These are phyloP conservation scores for Gephyroberyx darwinii DNA, from an alignment of 2,797 vertebrate genomes.

Conservation along the genomic window DNA sequence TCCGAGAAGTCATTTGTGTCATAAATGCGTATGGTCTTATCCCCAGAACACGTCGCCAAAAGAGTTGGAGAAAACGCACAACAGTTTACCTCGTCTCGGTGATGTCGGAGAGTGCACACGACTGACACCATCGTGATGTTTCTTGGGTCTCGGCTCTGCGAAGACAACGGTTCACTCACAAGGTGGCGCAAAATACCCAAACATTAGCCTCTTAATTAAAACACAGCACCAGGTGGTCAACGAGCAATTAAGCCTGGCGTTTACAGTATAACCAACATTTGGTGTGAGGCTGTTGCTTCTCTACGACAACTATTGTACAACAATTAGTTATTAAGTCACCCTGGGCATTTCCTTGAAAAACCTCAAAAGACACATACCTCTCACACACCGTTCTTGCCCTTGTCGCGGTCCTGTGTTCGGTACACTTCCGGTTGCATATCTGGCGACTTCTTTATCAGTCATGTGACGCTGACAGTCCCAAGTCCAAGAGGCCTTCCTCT, in stretches of 20 bases:
- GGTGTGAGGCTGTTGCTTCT: no score
- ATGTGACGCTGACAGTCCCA: constrained; percentile 31
- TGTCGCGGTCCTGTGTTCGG: neutral
- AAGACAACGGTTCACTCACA: constrained; percentile 31
- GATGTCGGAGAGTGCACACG: constrained; percentile 79
- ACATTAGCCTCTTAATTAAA: neutral
- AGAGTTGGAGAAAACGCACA: constrained; percentile 84
- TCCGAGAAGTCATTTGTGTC: constrained; percentile 79
- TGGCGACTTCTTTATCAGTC: constrained; percentile 29
- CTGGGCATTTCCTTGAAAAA: neutral
- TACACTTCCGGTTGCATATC: neutral
- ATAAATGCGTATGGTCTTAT: constrained; percentile 88
- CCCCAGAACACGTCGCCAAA: constrained; percentile 86
- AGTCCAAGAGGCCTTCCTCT: neutral
- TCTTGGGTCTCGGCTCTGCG: neutral
- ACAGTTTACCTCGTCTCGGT: constrained; percentile 85
- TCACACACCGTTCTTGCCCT: neutral
- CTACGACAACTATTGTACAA: no score
- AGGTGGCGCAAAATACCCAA: constrained; percentile 62
- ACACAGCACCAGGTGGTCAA: no score
- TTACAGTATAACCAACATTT: no score
- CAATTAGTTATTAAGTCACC: no score
- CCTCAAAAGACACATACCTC: neutral
- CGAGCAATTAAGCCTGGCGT: no score
- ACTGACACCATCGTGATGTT: constrained; percentile 80